Base-by-base conservation (phyloP, 2,113 vertebrate genomes). In the Rostratula benghalensis region DNA sequence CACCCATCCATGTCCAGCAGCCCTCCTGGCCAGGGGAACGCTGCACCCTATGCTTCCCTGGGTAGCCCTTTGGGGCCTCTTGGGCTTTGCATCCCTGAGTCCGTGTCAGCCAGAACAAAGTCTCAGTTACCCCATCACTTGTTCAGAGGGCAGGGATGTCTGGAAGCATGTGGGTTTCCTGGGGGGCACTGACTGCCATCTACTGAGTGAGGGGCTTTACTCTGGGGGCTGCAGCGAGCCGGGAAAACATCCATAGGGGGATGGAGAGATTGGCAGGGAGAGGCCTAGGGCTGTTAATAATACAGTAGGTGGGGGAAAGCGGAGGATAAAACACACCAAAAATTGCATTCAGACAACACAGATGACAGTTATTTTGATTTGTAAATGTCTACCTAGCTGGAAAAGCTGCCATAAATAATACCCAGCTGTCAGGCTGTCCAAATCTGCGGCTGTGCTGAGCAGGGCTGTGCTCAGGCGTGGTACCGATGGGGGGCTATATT, bases 331-430 rank as follows among this genome's bases (percentile, higher is more conserved):
- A 88, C 89, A 87, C 73, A 83, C 67, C 60, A 73, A 92, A 93
- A 95, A 95, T 82, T 92, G 85, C 96, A 92, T 96, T 96, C 92
- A 90, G 89, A 93, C 94, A 93, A 83, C 89, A 80, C 4, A 70
- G 94, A 97, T 97, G 97, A 97, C 94, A 95, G 96, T 97, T 96
- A 97, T 97, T 97, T 97, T 97, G 97, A 97, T 97, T 97, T 97
- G 96, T 96, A 97, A 97, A 97, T 96, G 96, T 74, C 96, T 97
- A 94, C 96, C 94, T 97, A 82, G 96, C 82, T 83, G 84, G 96
- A 90, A 95, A 95, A 97, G 81, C 92, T 94, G 92, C 80, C 95
- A 96, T 96, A 97, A 95, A 94, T 97, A 97, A 96, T 96, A 95
- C 60, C 67, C 73, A 78, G 96, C 94, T 97, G 97, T 96, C 97